phyloP scores from a whole-genome alignment of 2,113 vertebrate species.

The Cervus canadensis region DNA sequence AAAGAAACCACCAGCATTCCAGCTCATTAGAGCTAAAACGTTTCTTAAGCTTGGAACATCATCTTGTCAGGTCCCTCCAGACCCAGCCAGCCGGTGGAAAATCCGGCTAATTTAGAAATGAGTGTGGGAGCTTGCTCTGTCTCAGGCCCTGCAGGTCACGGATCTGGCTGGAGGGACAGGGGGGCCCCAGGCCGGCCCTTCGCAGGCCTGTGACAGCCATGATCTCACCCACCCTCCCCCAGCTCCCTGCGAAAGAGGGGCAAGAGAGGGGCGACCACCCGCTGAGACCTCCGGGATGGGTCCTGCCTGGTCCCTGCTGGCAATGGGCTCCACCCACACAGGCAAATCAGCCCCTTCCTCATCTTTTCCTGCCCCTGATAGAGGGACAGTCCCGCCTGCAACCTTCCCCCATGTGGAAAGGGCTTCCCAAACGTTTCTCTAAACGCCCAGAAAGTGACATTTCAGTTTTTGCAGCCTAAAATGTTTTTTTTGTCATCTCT shows the following conservation, averaged over 20 bases:
- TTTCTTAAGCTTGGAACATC: neutral
- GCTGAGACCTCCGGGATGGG: neutral
- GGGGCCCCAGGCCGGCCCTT: neutral
- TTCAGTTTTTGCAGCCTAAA: accelerated
- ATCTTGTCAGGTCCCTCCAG: neutral
- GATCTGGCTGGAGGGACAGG: neutral
- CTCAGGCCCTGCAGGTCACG: neutral
- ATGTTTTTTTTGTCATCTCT: neutral
- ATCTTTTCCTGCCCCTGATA: accelerated
- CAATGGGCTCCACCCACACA: accelerated
- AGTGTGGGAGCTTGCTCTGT: neutral
- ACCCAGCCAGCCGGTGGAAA: neutral
- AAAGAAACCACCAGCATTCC: slow-evolving; percentile 55
- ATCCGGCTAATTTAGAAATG: neutral
- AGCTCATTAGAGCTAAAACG: slow-evolving; percentile 24
- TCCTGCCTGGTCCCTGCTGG: neutral
- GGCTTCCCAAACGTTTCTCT: accelerated
- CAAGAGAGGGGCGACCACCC: accelerated
- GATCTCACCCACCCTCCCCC: neutral
- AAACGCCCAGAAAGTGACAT: accelerated
- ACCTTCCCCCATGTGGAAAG: accelerated
- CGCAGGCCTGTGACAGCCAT: neutral
- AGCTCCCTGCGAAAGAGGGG: neutral
- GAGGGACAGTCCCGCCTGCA: accelerated
- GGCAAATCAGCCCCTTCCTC: accelerated